Evolutionary conservation across 2,888 invertebrate species (phyloP), one percentile per base, ranked within the genome.

Genomic region (Limenitis camilla): DNA sequence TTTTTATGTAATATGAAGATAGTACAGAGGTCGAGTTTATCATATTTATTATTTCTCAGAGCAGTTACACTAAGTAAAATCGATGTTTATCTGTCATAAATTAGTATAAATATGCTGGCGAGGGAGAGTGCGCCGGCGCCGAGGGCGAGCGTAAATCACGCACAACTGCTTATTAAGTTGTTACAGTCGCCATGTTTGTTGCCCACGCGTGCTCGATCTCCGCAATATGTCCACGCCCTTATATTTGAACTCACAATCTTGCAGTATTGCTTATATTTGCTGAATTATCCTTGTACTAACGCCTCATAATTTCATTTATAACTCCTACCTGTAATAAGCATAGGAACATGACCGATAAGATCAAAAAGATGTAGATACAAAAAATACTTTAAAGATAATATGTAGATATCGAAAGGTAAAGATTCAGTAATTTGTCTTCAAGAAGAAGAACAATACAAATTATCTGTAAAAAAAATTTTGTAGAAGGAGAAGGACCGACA

Each of bases 161-260:
- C 71, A 62, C 77, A 84, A 78, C 84, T 77, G 76, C 86, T 84
- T 87, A 87, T 87, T 87, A 87, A 82, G 87, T 84, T 83, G 87
- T 87, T 84, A 78, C 66, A 78, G 69, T 76, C 74, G 80, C 77
- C 81, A 76, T 78, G 77, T 77, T 74, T 71, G 72, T 66, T 67
- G 78, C 82, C 84, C 81, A 85, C 86, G 85, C 87, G 81, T 74
- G 76, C 69, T 60, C 67, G 65, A 67, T 66, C 69, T 65, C 66
- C 62, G 65, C 71, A 62, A 62, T 76, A 63, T 70, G 77, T 78
- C 76, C 75, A 72, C 80, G 80, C 83, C 85, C 79, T 80, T 78
- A 75, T 78, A 73, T 78, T 78, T 76, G 77, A 69, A 72, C 71
- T 61, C 59, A 64, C 68, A 70, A 71, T 68, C 69, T 66, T 73